Evolutionary conservation across 1,140 invertebrate genomes (phyloP), one percentile per base, ranked within the genome.

Genomic region (Drosophila albomicans): DNA sequence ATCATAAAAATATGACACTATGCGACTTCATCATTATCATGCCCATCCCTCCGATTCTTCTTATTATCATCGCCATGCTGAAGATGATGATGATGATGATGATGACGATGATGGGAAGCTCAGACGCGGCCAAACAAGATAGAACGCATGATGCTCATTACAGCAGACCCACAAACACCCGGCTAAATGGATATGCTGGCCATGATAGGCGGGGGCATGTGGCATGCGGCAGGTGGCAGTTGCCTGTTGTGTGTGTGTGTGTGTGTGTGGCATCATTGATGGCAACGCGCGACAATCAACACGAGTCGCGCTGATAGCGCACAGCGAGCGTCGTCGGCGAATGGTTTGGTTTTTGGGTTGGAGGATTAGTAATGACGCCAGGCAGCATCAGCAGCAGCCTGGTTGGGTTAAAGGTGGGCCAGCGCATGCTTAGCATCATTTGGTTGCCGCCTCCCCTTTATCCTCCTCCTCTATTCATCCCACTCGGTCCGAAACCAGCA

Each of bases 1-100:
- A 88, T 91, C 84, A 82, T 85, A 91, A 87, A 91, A 91, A 90
- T 91, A 90, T 91, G 78, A 89, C 81, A 89, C 81, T 88, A 78
- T 85, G 81, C 48, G 68, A 81, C 45, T 56, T 75, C 57, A 46
- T 66, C 38, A 69, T 61, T 25, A 35, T 61, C 54, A 69, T 58
- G 6, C 35, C 10, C 51, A 69, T 61, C 38, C 35, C 35, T 7
- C 35, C 35, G 10, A 38, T 38, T 38, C 35, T 79, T 66, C 45
- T 45, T 52, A 69, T 62, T 43, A 75, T 59, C 32, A 25, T 25
- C 20, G 20, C 20, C 20, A 25, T 25, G 20, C 20, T 25, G 20
- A 25, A 25, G 20, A 66, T 49, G 38, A 56, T 16, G 35, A 54
- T 45, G 28, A 25, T 20, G 25, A 3, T 38, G n/a, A 38, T 35